These are phyloP conservation scores for Heliconius himera DNA, from an alignment of 1,140 invertebrate genomes.

Conservation along the genomic window DNA sequence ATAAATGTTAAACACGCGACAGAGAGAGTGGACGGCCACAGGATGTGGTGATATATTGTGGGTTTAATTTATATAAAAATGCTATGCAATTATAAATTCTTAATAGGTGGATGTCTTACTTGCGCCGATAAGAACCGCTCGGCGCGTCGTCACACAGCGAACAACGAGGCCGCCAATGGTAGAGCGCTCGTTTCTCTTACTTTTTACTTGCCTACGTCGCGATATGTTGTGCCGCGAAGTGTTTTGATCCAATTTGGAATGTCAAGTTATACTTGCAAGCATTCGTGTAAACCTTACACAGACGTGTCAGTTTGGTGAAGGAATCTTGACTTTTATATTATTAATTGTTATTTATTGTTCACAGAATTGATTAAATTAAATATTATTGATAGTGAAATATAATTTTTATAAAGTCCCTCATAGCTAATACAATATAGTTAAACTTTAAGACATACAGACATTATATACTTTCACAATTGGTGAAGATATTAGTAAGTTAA, in stretches of 20 bases:
- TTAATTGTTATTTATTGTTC: too few relatives aligned
- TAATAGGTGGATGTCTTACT: conserved; percentile 18
- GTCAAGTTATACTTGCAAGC: conserved; percentile 10
- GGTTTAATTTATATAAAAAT: conserved; percentile 16
- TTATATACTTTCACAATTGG: conserved; percentile 22
- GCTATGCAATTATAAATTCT: conserved; percentile 12
- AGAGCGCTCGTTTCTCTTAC: conserved; percentile 43
- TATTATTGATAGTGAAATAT: too few relatives aligned
- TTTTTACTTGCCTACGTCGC: conserved; percentile 38
- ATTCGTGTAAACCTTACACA: neutral
- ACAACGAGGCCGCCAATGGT: conserved; percentile 54
- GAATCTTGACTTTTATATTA: neutral
- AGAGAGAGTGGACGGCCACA: conserved; percentile 23
- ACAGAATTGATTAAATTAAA: too few relatives aligned
- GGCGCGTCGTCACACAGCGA: conserved; percentile 54
- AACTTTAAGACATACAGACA: neutral
- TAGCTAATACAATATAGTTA: too few relatives aligned
- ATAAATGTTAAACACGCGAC: conserved; percentile 12
- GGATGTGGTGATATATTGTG: conserved; percentile 11
- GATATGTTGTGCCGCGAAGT: conserved; percentile 19
- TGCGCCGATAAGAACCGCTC: conserved; percentile 48
- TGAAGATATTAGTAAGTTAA: conserved; percentile 33
- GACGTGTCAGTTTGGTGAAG: neutral
- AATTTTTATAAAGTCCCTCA: too few relatives aligned
- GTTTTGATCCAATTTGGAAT: conserved; percentile 27